Conservation (phyloP, 2,888 invertebrate species). For the Bellardia bayeri region DNA sequence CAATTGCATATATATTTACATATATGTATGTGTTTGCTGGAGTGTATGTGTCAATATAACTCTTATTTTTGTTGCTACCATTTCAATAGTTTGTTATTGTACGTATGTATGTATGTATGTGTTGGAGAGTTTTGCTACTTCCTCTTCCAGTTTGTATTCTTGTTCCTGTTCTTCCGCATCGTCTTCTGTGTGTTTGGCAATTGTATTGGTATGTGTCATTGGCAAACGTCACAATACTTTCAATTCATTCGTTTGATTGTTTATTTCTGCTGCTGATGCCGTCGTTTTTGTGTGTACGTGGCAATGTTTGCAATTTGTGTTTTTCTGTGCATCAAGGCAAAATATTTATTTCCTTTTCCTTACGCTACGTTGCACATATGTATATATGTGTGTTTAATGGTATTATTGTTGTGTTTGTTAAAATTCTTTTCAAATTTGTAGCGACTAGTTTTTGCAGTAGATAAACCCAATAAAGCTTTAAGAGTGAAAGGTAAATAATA, state of each 20-base stretch:
- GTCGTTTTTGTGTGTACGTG: not conserved
- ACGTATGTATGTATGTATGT: conserved; percentile 44
- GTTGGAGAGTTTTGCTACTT: conserved; percentile 46
- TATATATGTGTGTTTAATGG: not conserved
- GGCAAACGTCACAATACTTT: conserved; percentile 62
- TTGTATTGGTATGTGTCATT: conserved; percentile 55
- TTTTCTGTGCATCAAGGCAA: conserved; percentile 63
- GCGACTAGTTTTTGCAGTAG: conserved; percentile 19
- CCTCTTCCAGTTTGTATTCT: conserved; percentile 13
- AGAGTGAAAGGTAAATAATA: not conserved
- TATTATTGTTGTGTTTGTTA: conserved; percentile 11
- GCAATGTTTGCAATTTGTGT: conserved; percentile 43
- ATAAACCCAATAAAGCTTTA: conserved; percentile 22
- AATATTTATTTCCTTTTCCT: conserved; percentile 66
- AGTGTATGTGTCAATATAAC: conserved; percentile 51
- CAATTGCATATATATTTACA: conserved; percentile 5
- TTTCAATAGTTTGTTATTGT: conserved; percentile 4
- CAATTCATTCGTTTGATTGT: conserved; percentile 55
- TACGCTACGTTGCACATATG: conserved; percentile 61
- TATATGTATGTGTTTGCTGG: not conserved
- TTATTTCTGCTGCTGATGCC: conserved; percentile 17
- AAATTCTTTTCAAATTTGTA: conserved; percentile 58
- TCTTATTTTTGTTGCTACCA: conserved; percentile 20
- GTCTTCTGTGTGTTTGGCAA: conserved; percentile 6
- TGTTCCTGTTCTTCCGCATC: conserved; percentile 4